Base-by-base conservation (phyloP, 2,888 invertebrate species). In the Ariolimax columbianus region DNA sequence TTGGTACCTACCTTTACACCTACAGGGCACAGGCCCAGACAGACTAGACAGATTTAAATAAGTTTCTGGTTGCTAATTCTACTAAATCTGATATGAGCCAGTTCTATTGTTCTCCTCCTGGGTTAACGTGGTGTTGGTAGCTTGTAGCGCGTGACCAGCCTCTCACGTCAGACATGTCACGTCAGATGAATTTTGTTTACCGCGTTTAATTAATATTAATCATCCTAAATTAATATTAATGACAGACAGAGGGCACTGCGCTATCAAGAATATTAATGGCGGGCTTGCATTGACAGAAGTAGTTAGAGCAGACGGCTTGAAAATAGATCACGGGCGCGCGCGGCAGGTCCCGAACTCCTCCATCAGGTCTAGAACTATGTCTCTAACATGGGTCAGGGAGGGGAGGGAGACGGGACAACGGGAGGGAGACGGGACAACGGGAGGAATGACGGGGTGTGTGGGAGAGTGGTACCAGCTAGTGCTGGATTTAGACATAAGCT, bases 241-340 rank as follows among this genome's bases (percentile, higher is more conserved):
- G 70, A 72, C 80, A 68, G 70, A 63, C 51, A 51, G 78, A 47
- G 70, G 17, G 33, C 47, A 26, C 47, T 75, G 94, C 51, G 30
- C 63, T 66, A 63, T 63, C 78, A 40, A 1, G 30, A 63, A 63
- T 63, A 63, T 66, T 78, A 78, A 78, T 66, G 78, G 78, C 38
- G 59, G 43, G 59, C 63, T 38, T 66, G 63, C 78, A 78, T 40
- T 78, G 78, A 78, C 63, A 63, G 63, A 40, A 63, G 78, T 66
- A 78, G 77, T 63, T 78, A 78, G n/a, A 63, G 78, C 75, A 33
- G 51, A 75, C 33, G 33, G 75, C 47, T 51, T 30, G 51, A 75
- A 30, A 75, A 51, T 51, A 75, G 43, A 51, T 75, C 72, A 72
- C 40, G 17, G 36, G 9, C 9, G 68, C 70, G 63, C n/a, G 40